These are phyloP conservation scores for Adelphocoris suturalis DNA, from an alignment of 2,888 invertebrate species.

Conservation along the genomic window DNA sequence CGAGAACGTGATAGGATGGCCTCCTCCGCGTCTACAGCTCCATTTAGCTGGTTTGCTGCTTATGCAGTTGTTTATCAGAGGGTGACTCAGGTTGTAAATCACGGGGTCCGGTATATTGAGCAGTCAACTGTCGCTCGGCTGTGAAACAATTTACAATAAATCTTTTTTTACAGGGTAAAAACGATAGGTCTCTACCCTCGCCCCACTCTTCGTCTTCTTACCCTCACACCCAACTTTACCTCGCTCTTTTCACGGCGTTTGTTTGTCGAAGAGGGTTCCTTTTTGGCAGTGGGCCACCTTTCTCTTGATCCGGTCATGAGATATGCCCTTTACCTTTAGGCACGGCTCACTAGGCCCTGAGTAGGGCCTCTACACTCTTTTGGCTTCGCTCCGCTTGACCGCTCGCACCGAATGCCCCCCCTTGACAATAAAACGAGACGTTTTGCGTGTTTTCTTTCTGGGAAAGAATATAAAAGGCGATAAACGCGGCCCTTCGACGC, in stretches of 20 bases:
- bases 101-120: constrained; percentile 64
- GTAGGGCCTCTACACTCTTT: constrained; percentile 49
- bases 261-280: neutral
- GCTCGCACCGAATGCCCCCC: neutral
- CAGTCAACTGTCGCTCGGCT: constrained; percentile 69
- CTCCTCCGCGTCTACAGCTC: neutral
- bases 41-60: constrained; percentile 41
- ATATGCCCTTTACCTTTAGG: constrained; percentile 58
- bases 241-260: neutral
- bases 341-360: constrained; percentile 66
- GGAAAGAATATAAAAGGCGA: too few relatives aligned
- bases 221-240: too few relatives aligned
- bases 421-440: neutral
- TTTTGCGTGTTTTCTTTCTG: neutral
- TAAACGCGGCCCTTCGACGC: too few relatives aligned
- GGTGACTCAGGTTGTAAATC: constrained; percentile 58
- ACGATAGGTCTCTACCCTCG: neutral
- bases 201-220: neutral
- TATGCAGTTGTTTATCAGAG: constrained; percentile 48
- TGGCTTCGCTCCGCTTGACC: constrained; percentile 25
- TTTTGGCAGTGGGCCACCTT: constrained; percentile 40
- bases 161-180: constrained; percentile 47
- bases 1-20: constrained; percentile 22
- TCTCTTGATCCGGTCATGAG: constrained; percentile 56
- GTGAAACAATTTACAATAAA: constrained; percentile 71